Evolutionary conservation across 2,797 vertebrate species (phyloP), one percentile per base, ranked within the genome.

Genomic region (Geotrypetes seraphini): DNA sequence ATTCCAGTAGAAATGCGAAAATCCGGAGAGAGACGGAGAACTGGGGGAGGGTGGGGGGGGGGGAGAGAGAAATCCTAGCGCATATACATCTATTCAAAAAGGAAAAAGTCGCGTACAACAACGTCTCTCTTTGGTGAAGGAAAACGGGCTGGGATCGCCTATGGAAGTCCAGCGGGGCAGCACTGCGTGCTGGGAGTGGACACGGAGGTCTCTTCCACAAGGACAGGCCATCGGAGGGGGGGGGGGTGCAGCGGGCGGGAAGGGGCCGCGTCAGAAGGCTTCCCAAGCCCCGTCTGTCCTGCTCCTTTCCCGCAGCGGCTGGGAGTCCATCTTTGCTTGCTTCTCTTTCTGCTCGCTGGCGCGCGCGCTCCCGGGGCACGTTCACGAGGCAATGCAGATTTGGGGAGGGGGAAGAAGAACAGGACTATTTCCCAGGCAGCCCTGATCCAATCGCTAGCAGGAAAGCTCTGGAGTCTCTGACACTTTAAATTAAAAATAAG

Each of bases 291-390:
- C 60, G 67, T 51, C 50, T 39, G 39, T 50, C 42, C 36, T 25
- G 39, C 57, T 53, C 36, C 43, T 55, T 28, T 57, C 47, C 56
- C 47, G 55, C 55, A 52, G 53, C 55, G 36, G 66, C 52, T 33
- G 58, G 56, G 57, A 53, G 66, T 75, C 78, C 75, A 75, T 71
- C 62, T 75, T 66, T 73, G 60, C 64, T n/a, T 41, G 41, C 21
- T 31, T 33, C 28, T 47, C 49, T 45, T 33, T 39, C 37, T 31
- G 24, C 18, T 31, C 29, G 22, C 27, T 30, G 28, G 18, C 36
- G 48, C 62, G 48, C 62, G 37, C 59, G 53, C 42, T 21, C 43
- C 8, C 43, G 65, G 28, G 17, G 29, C 38, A 60, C 61, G 60
- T 10, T 19, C 34, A 26, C 39, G 45, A 9, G 12, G 6, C 12